Percentiles rank a stretch among this genome's conserved stretches.
phyloP scores from a whole-genome alignment of 2,888 invertebrate genomes.

The Campoplex nolae region DNA sequence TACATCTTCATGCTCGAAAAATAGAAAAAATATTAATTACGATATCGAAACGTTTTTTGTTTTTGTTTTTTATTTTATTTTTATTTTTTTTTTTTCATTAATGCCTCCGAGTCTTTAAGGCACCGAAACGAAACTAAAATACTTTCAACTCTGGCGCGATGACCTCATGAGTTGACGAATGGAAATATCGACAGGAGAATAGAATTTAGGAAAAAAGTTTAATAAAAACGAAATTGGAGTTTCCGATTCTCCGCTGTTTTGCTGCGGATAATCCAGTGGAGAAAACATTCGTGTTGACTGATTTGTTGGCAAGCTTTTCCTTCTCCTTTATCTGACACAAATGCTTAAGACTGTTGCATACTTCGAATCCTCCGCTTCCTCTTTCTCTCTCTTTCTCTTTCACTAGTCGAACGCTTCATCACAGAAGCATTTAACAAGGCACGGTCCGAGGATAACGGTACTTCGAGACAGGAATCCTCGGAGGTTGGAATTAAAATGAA shows the following conservation, averaged over 20 bases:
- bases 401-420: conserved; percentile 34
- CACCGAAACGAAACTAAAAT: too few relatives aligned
- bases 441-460: conserved; percentile 67
- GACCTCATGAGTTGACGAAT: not conserved
- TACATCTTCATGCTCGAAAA: too few relatives aligned
- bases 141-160: too few relatives aligned
- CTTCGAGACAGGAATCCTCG: conserved; percentile 64
- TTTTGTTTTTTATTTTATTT: too few relatives aligned
- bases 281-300: conserved; percentile 8
- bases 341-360: conserved; percentile 48
- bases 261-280: not conserved
- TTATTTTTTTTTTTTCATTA: too few relatives aligned
- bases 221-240: not conserved
- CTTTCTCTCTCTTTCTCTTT: conserved; percentile 3
- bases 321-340: conserved; percentile 9
- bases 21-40: too few relatives aligned
- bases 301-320: conserved; percentile 4
- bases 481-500: conserved; percentile 46
- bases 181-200: not conserved
- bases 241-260: not conserved
- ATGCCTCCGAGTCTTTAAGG: too few relatives aligned
- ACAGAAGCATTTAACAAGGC: conserved; percentile 57
- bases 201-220: not conserved
- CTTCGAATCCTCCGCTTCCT: conserved; percentile 39
- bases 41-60: too few relatives aligned